These are phyloP conservation scores for Erithacus rubecula DNA, from an alignment of 2,797 vertebrate genomes.

Conservation along the genomic window DNA sequence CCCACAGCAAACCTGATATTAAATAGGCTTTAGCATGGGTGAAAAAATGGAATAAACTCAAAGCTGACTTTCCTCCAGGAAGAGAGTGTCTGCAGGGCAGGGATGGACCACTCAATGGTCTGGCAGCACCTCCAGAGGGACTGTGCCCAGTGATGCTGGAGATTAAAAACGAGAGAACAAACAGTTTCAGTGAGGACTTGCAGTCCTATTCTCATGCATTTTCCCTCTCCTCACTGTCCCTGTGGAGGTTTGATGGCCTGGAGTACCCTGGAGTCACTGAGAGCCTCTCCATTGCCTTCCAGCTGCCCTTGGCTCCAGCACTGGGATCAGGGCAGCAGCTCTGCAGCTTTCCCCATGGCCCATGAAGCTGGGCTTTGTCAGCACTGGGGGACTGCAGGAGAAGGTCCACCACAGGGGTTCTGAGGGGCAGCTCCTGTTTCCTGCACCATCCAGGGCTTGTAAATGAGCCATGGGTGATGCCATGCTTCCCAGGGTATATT, in stretches of 20 bases:
- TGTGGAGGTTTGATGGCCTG: neutral
- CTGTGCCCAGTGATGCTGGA: neutral
- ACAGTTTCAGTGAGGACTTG: neutral
- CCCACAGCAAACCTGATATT: neutral
- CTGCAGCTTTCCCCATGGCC: neutral
- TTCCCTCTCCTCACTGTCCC: neutral
- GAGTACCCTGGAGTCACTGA: neutral
- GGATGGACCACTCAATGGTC: neutral
- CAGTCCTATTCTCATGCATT: neutral
- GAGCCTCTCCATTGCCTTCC: neutral
- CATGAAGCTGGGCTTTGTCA: neutral
- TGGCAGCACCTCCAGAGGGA: neutral
- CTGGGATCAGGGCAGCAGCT: neutral
- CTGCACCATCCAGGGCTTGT: neutral
- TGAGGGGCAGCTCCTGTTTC: slow-evolving; percentile 6
- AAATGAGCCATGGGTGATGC: neutral
- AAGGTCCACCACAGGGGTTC: neutral
- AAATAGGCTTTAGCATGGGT: neutral
- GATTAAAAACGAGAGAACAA: neutral
- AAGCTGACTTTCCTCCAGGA: neutral
- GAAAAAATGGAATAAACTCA: neutral
- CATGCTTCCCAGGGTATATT: neutral
- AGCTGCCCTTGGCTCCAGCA: neutral
- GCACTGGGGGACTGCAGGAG: neutral
- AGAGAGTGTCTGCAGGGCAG: neutral